phyloP scores from a whole-genome alignment of 2,113 vertebrate species.

The Otolemur garnettii region DNA sequence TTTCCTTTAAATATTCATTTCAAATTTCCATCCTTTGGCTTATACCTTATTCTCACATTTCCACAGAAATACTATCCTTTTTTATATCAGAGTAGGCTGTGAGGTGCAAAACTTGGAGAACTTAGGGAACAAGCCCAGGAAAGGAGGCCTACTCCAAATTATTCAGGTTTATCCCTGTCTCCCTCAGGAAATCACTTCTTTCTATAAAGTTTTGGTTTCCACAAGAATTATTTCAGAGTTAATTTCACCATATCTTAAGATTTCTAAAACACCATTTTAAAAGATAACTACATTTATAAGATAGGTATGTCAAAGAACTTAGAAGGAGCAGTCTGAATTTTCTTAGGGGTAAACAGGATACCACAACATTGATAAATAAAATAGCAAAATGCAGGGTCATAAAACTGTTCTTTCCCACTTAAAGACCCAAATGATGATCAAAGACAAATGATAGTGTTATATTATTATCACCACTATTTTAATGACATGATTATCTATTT shows the following conservation, averaged over 20 bases:
- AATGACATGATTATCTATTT: neutral
- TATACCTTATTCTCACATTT: neutral
- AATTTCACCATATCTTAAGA: neutral
- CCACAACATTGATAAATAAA: neutral
- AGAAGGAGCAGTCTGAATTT: neutral
- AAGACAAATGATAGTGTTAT: neutral
- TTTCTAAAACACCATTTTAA: neutral
- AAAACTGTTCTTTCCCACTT: neutral
- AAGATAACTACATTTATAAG: neutral
- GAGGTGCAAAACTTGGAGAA: neutral
- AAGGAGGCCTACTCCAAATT: neutral
- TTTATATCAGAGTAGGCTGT: neutral
- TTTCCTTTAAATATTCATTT: constrained; percentile 3
- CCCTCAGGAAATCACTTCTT: neutral
- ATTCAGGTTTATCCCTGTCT: neutral
- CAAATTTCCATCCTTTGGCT: neutral
- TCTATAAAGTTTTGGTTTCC: neutral
- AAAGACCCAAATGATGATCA: neutral
- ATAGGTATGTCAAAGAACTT: neutral
- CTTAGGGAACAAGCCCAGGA: neutral
- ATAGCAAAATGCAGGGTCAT: neutral
- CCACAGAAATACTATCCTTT: neutral
- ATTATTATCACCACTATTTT: neutral
- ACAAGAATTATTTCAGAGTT: neutral
- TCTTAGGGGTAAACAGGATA: neutral